A percentile compares a stretch with the other conserved stretches of the same genome.
Conservation (phyloP, 2,797 vertebrate species). For the Muraenolepis orangiensis region DNA sequence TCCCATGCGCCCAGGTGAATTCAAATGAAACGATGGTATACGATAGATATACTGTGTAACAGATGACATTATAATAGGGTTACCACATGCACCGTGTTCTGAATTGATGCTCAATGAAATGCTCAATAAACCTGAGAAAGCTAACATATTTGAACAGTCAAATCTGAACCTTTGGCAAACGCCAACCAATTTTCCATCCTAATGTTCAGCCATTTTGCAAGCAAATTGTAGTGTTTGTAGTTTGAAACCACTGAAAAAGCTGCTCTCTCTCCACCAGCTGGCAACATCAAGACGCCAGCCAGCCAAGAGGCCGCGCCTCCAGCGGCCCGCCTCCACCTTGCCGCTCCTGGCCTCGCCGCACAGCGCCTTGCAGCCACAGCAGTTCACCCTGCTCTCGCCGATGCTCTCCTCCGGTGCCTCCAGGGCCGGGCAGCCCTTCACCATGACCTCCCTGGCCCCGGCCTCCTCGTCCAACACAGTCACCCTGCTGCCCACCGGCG, state of each 20-base stretch:
- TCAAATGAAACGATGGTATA: too few relatives aligned
- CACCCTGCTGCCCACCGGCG: constrained; percentile 80
- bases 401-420: constrained; percentile 70
- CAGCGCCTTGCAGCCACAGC: constrained; percentile 74
- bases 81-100: background rate
- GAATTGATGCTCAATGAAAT: background rate
- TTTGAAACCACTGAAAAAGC: background rate
- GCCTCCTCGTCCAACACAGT: constrained; percentile 65
- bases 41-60: too few relatives aligned
- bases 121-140: background rate
- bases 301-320: constrained; percentile 89
- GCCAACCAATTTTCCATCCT: background rate
- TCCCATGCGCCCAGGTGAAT: too few relatives aligned
- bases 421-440: constrained; percentile 73
- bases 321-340: constrained; percentile 86
- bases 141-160: background rate
- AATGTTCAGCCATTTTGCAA: background rate
- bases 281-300: constrained; percentile 63
- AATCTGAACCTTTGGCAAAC: background rate
- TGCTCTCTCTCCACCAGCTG: constrained; percentile 37
- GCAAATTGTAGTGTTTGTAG: background rate
- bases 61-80: background rate
- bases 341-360: constrained; percentile 78
- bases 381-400: constrained; percentile 91
- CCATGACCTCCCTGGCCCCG: constrained; percentile 72